These are phyloP conservation scores for Pomatorhinus ruficollis DNA, from an alignment of 2,113 vertebrate species.

Conservation along the genomic window DNA sequence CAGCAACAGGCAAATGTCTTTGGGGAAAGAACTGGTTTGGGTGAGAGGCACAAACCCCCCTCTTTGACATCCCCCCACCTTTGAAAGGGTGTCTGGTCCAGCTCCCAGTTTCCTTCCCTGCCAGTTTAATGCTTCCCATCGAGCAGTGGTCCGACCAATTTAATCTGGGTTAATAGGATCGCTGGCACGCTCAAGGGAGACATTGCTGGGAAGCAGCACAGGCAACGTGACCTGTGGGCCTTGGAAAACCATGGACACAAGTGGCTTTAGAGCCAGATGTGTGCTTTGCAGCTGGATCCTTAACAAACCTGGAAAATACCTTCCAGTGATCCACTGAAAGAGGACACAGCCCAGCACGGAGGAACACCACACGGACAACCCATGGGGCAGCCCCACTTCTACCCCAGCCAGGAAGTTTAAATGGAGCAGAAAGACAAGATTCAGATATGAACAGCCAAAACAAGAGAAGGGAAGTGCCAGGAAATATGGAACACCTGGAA, in stretches of 20 bases:
- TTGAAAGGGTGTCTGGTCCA: neutral
- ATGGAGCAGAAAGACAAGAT: neutral
- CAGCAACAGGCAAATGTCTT: neutral
- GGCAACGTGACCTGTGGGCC: neutral
- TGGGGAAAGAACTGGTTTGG: neutral
- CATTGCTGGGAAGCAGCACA: neutral
- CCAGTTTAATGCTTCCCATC: neutral
- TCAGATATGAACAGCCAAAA: neutral
- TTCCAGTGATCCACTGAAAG: neutral
- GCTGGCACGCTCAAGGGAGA: neutral
- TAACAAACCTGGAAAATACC: neutral
- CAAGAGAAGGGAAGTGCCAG: neutral
- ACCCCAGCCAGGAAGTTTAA: neutral
- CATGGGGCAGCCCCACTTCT: neutral
- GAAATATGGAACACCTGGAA: neutral
- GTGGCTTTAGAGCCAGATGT: neutral
- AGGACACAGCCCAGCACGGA: accelerated
- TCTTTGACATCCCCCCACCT: neutral
- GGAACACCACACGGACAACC: neutral
- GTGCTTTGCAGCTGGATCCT: neutral
- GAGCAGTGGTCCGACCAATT: neutral
- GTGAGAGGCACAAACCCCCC: neutral
- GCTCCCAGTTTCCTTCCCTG: neutral
- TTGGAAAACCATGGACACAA: neutral
- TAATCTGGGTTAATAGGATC: neutral